These are phyloP conservation scores for Calliscelio sp. DNA, from an alignment of 2,888 invertebrate species.

Conservation along the genomic window DNA sequence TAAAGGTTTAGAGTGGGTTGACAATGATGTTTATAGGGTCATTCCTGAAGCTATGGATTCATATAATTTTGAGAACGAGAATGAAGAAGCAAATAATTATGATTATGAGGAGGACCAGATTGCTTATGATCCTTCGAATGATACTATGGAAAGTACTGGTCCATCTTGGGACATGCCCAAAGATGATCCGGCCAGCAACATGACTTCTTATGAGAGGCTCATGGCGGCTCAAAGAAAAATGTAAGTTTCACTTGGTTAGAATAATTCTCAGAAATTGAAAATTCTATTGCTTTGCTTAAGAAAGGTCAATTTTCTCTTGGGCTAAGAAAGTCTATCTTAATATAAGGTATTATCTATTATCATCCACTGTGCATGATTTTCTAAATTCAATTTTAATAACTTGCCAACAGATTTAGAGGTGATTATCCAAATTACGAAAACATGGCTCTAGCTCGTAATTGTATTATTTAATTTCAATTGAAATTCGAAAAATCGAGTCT, in stretches of 20 bases:
- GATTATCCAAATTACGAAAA: too few relatives aligned
- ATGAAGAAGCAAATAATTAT: slow-evolving; percentile 75
- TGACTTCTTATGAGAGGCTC: slow-evolving; percentile 80
- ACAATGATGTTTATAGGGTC: slow-evolving; percentile 84
- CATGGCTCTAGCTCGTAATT: too few relatives aligned
- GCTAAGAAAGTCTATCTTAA: neutral
- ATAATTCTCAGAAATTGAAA: neutral
- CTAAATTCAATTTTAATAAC: too few relatives aligned
- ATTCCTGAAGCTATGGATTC: slow-evolving; percentile 81
- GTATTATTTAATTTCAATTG: too few relatives aligned
- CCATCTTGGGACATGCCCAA: slow-evolving; percentile 46
- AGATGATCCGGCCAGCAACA: slow-evolving; percentile 76
- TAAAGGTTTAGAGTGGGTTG: slow-evolving; percentile 84
- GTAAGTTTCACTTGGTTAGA: slow-evolving; percentile 77
- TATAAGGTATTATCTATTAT: too few relatives aligned
- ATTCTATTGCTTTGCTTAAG: neutral
- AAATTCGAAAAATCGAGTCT: too few relatives aligned
- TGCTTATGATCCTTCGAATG: slow-evolving; percentile 64
- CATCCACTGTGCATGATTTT: too few relatives aligned
- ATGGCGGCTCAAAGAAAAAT: slow-evolving; percentile 80
- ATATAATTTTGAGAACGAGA: slow-evolving; percentile 77
- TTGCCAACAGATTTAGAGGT: too few relatives aligned
- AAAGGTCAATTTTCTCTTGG: neutral
- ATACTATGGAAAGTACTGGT: slow-evolving; percentile 40
- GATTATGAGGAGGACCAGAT: slow-evolving; percentile 79